phyloP scores from a whole-genome alignment of 2,797 vertebrate genomes.

The Siniperca undulata region DNA sequence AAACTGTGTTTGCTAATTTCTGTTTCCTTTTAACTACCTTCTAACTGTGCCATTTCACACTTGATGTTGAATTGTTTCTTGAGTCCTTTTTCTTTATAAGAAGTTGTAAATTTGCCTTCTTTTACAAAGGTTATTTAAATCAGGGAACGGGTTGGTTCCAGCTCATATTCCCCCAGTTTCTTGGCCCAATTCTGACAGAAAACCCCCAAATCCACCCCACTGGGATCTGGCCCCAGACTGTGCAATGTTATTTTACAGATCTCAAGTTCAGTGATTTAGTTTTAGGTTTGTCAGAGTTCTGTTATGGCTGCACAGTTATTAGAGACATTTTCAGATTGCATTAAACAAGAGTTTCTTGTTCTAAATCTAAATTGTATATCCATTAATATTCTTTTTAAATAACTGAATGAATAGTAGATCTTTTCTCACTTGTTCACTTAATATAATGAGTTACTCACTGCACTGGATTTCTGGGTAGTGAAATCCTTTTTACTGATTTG shows the following conservation, averaged over 20 bases:
- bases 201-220: conserved; percentile 9
- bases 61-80: conserved; percentile 72
- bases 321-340: background rate
- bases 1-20: conserved; percentile 41
- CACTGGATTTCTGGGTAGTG: background rate
- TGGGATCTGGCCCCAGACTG: conserved; percentile 69
- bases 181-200: conserved; percentile 70
- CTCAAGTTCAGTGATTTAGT: conserved; percentile 49
- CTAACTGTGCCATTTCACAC: conserved; percentile 55
- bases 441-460: background rate
- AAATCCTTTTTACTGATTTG: background rate
- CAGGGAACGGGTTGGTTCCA: conserved; percentile 83
- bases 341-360: background rate
- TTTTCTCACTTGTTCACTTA: background rate
- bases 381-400: background rate
- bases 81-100: conserved; percentile 84
- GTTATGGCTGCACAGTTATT: conserved; percentile 42
- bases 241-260: conserved; percentile 76
- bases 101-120: conserved; percentile 83
- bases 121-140: conserved; percentile 85
- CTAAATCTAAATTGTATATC: background rate
- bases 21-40: conserved; percentile 21
- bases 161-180: conserved; percentile 71
- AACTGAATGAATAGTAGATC: background rate
- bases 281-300: conserved; percentile 7